Conservation (phyloP, 2,113 vertebrate species). For the Fulica atra region DNA sequence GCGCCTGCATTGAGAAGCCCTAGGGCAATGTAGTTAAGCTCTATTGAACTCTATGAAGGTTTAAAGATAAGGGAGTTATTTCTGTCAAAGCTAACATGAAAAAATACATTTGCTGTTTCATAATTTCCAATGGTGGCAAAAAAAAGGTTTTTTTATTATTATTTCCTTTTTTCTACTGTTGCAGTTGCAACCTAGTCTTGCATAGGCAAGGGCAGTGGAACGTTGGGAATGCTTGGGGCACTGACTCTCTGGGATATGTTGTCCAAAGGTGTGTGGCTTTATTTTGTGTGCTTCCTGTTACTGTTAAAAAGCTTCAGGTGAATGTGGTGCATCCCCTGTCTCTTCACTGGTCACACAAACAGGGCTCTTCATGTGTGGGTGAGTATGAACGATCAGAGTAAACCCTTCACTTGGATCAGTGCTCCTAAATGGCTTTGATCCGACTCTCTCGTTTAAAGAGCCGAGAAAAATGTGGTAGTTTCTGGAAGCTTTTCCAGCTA, state of each 20-base stretch:
- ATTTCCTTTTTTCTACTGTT: not conserved
- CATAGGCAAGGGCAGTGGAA: not conserved
- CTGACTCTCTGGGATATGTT: not conserved
- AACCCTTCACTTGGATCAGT: not conserved
- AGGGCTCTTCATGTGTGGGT: not conserved
- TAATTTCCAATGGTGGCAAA: not conserved
- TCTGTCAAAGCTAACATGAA: not conserved
- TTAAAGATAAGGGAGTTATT: not conserved
- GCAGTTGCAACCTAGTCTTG: not conserved
- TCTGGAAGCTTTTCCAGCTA: not conserved
- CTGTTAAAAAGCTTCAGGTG: not conserved
- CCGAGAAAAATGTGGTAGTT: not conserved
- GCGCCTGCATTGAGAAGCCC: not conserved
- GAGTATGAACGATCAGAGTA: accelerated
- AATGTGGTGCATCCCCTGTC: not conserved
- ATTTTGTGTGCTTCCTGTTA: accelerated
- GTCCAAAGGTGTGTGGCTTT: not conserved
- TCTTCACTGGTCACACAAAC: too few relatives aligned
- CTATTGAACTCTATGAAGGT: not conserved
- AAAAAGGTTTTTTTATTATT: not conserved
- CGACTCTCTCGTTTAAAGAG: not conserved
- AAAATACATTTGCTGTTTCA: not conserved
- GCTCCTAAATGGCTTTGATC: not conserved
- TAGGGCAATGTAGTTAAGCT: not conserved
- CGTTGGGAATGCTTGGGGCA: accelerated